Percentiles rank a stretch among this genome's conserved stretches.
Evolutionary conservation across 2,113 vertebrate genomes (phyloP).

Genomic region (Nothobranchius furzeri): DNA sequence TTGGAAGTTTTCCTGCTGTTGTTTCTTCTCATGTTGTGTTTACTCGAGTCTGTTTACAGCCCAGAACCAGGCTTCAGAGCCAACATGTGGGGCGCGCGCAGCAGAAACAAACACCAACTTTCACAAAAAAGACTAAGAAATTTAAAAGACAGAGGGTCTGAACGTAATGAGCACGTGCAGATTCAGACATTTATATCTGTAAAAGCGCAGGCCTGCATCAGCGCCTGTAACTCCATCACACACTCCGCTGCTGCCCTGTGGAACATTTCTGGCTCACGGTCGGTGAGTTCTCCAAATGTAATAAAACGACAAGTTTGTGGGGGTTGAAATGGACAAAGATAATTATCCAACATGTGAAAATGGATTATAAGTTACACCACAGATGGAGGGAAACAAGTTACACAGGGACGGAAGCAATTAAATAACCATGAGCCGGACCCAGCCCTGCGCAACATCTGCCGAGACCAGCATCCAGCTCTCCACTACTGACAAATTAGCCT

Average conservation of each 20-base stretch:
- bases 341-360: slow-evolving; percentile 78
- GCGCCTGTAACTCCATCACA: slow-evolving; percentile 51
- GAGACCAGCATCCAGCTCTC: slow-evolving; percentile 70
- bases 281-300: slow-evolving; percentile 65
- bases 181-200: slow-evolving; percentile 20
- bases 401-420: slow-evolving; percentile 80
- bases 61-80: slow-evolving; percentile 41
- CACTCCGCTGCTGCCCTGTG: slow-evolving; percentile 40
- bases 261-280: slow-evolving; percentile 61
- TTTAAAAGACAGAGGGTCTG: too few relatives aligned
- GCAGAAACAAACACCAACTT: slow-evolving; percentile 28
- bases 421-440: slow-evolving; percentile 75
- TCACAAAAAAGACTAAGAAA: slow-evolving; percentile 13
- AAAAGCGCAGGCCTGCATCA: slow-evolving; percentile 33
- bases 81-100: slow-evolving; percentile 52
- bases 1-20: slow-evolving; percentile 56
- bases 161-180: slow-evolving; percentile 27
- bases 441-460: slow-evolving; percentile 79
- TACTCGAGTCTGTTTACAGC: slow-evolving; percentile 72
- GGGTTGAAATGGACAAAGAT: slow-evolving; percentile 73
- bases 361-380: slow-evolving; percentile 75
- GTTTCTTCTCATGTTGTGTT: slow-evolving; percentile 70
- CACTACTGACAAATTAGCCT: slow-evolving; percentile 75
- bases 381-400: slow-evolving; percentile 79
- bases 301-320: slow-evolving; percentile 71